Conservation (phyloP, 2,888 invertebrate species). For the Dexiosoma caninum region DNA sequence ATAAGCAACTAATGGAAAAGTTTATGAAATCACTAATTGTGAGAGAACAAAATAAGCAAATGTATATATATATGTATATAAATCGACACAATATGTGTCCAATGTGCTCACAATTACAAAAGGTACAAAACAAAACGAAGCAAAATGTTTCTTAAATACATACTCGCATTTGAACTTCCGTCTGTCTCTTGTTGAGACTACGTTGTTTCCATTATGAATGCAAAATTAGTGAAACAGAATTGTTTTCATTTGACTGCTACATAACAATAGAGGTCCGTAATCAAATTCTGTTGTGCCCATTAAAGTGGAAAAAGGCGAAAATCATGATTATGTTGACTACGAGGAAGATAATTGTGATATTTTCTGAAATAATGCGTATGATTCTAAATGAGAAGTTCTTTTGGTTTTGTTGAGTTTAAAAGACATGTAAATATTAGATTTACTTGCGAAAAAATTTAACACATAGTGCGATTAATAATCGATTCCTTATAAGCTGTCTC, state of each 20-base stretch:
- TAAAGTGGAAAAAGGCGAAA: slow-evolving; percentile 28
- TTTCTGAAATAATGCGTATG: neutral
- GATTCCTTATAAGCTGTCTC: no score
- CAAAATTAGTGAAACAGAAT: slow-evolving; percentile 38
- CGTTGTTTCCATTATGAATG: slow-evolving; percentile 33
- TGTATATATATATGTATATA: no score
- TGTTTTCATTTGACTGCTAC: slow-evolving; percentile 50
- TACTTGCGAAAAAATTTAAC: no score
- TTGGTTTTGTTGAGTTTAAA: neutral
- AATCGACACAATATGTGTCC: slow-evolving; percentile 2
- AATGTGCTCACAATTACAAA: neutral
- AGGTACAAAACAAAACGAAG: neutral
- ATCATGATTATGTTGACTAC: neutral
- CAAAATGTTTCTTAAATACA: slow-evolving; percentile 33
- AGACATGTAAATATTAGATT: no score
- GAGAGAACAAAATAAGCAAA: no score
- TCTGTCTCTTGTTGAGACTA: slow-evolving; percentile 15
- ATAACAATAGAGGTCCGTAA: slow-evolving; percentile 29
- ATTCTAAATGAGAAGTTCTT: neutral
- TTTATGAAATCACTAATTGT: no score
- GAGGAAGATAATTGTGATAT: slow-evolving; percentile 3
- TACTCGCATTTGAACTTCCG: slow-evolving; percentile 36
- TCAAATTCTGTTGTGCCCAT: slow-evolving; percentile 21
- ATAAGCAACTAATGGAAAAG: no score
- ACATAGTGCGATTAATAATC: no score